Evolutionary conservation across 2,797 vertebrate genomes (phyloP).

Genomic region (Sitta carolinensis): DNA sequence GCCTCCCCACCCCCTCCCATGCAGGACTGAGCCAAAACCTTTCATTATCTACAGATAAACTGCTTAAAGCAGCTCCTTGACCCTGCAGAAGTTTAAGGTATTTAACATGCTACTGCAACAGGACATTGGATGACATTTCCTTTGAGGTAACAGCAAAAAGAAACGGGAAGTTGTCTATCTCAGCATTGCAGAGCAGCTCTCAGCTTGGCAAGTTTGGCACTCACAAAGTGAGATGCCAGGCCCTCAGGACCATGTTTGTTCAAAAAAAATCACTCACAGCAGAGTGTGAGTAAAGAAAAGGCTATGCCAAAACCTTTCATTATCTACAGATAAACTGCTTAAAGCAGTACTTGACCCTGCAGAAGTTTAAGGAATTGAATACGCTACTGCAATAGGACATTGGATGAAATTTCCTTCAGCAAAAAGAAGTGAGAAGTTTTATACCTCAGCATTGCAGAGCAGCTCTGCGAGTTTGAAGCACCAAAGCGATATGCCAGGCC

Average conservation of each 20-base stretch:
- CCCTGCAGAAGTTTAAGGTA: neutral
- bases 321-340: neutral
- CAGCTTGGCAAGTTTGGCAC: neutral
- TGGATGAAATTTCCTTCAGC: neutral
- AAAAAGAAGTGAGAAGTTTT: neutral
- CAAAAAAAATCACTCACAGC: neutral
- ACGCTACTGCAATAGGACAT: neutral
- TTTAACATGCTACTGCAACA: neutral
- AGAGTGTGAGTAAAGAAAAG: neutral
- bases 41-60: neutral
- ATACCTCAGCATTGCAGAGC: neutral
- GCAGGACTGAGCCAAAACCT: neutral
- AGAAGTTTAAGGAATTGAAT: neutral
- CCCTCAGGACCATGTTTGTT: accelerated
- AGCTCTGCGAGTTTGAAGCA: neutral
- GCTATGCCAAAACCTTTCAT: neutral
- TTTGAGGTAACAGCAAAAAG: neutral
- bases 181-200: neutral
- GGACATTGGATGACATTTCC: neutral
- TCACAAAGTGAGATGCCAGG: neutral
- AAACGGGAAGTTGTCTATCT: accelerated
- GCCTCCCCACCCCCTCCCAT: neutral
- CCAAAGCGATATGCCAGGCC: neutral
- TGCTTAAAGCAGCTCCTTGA: neutral
- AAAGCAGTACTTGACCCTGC: neutral